Conservation (phyloP, 2,113 vertebrate species). For the Leptosomus discolor region DNA sequence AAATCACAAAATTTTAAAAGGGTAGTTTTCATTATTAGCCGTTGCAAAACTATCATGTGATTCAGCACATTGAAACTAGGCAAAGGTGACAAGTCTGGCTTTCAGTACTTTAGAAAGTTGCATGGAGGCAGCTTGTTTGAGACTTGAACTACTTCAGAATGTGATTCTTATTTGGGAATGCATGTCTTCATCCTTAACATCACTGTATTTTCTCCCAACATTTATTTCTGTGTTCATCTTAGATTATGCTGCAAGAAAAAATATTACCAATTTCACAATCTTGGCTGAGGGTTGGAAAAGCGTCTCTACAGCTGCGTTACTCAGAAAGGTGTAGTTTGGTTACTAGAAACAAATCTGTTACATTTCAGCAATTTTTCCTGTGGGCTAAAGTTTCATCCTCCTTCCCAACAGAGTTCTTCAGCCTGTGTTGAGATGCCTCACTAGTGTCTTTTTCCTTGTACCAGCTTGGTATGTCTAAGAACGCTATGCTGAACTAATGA, state of each 20-base stretch:
- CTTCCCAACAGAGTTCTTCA: neutral
- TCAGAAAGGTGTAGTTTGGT: too few relatives aligned
- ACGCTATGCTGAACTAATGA: neutral
- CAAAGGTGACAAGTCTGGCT: neutral
- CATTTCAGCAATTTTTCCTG: fast-evolving
- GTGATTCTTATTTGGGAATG: neutral
- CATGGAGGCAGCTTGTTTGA: neutral
- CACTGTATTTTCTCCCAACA: neutral
- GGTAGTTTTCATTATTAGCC: neutral
- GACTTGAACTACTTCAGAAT: neutral
- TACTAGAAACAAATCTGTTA: neutral
- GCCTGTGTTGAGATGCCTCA: neutral
- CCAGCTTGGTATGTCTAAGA: neutral
- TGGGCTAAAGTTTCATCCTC: neutral
- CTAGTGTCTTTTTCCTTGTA: neutral
- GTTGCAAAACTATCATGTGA: neutral
- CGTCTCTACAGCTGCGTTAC: neutral
- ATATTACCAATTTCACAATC: fast-evolving
- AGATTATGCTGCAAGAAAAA: neutral
- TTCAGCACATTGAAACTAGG: neutral
- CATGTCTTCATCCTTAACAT: neutral
- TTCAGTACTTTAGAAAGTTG: neutral
- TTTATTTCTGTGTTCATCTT: neutral
- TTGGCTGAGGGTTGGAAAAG: neutral
- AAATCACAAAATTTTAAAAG: neutral